Percentiles rank a stretch among this genome's conserved stretches.
Evolutionary conservation across 2,113 vertebrate species (phyloP).

Genomic region (Alces alces): DNA sequence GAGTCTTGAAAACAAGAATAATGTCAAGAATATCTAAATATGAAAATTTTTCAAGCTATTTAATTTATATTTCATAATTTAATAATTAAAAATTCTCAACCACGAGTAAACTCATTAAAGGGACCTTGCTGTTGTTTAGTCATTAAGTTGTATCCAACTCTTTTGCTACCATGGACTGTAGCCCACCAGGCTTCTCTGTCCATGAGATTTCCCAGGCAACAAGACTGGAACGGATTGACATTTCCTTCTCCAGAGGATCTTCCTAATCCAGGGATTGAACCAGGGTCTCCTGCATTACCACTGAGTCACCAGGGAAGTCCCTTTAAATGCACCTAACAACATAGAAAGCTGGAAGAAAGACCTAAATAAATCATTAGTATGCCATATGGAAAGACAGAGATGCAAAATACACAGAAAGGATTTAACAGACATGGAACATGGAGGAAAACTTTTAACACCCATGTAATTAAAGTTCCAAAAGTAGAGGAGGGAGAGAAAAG

Average conservation of each 20-base stretch:
- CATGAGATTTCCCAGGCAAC: not conserved
- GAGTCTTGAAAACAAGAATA: not conserved
- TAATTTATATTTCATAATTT: not conserved
- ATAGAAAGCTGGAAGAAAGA: not conserved
- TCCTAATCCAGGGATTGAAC: not conserved
- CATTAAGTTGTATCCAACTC: not conserved
- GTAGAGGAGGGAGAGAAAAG: not conserved
- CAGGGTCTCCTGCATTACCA: not conserved
- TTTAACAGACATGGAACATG: not conserved
- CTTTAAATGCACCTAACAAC: not conserved
- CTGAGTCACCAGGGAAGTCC: not conserved
- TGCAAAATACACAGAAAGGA: not conserved
- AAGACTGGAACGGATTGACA: not conserved
- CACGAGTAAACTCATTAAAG: not conserved
- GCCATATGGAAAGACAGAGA: not conserved
- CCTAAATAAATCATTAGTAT: not conserved
- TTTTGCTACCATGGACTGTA: not conserved
- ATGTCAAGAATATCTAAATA: not conserved
- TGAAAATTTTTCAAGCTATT: not conserved
- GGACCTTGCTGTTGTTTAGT: not conserved
- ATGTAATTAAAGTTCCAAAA: not conserved
- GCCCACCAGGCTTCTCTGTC: not conserved
- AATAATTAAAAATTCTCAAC: not conserved
- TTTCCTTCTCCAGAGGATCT: not conserved
- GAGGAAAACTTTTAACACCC: not conserved